Base-by-base conservation (phyloP, 2,888 invertebrate species). In the Zygaena filipendulae region DNA sequence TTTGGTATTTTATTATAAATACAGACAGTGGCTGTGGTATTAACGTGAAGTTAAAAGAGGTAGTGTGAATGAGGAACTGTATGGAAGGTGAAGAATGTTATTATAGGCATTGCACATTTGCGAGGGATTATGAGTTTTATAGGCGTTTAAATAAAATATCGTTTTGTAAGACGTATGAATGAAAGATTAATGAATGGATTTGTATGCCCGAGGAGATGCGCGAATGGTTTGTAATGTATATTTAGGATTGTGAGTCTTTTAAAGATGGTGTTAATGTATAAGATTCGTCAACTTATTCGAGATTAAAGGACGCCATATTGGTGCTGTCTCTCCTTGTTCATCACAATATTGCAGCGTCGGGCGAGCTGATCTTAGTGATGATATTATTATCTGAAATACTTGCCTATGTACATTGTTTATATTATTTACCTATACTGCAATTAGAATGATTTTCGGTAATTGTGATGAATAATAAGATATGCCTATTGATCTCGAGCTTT, bases 11-110 rank as follows among this genome's bases (percentile, higher is more conserved):
- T 75, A 68, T 77, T 77, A 71, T 75, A 68, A 74, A 75, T 77
- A 79, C 77, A 77, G 75, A 74, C 72, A 72, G 77, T 79, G 79
- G 79, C 79, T 79, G 79, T 79, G 79, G 79, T 79, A 77, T 77
- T 71, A 74, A 71, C 62, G 61, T 71, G 70, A 70, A 54, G 55
- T 16, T 66, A 66, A 62, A 43, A 55, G 66, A 62, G 66, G 56
- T 58, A 57, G 46, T 54, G 43, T 63, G 71, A 57, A 62, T 60
- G 68, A 29, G 49, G 50, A 57, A 32, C 26, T 29, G 63, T 39
- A 52, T 68, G 71, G 38, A 50, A 74, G 77, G 28, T 29, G 77
- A 77, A 7, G 77, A 50, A 72, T 75, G 79, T 77, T 77, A 75
- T 49, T 66, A 43, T 74, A 75, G 70, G 75, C 77, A 77, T 77